Evolutionary conservation across 2,113 vertebrate genomes (phyloP), one percentile per base, ranked within the genome.

Genomic region (Piaya cayana): DNA sequence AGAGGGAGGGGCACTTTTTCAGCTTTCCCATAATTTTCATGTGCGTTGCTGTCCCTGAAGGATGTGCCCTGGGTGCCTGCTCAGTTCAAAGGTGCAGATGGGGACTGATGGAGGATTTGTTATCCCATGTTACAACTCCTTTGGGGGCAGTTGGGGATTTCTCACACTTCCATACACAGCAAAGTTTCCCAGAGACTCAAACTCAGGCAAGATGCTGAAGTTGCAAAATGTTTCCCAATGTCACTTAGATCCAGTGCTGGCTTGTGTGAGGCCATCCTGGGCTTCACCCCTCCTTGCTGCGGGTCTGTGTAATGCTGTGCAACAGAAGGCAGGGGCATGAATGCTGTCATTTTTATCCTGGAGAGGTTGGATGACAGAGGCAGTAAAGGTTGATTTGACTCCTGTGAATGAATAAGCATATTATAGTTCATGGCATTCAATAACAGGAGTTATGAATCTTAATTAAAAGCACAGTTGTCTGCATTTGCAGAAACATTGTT

Each of bases 401-500:
- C 68, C 58, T 42, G 34, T 43, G 76, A 65, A 87, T 97, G 95
- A 97, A 97, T 94, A 86, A 95, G 76, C 30, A 70, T 86, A 96
- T 97, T 97, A 81, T 96, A 76, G 84, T 52, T 95, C 92, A 76
- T 84, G 70, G 56, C 84, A 58, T 97, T 88, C 92, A 52, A 62
- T 93, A 92, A 96, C 92, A 94, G 22, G 84, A 92, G 71, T 86
- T 96, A 96, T 95, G 97, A 92, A 91, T 97, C 92, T 96, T 97
- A 97, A 97, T 98, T 98, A 97, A 96, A 97, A 97, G 93, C 52
- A 88, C 90, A 94, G 94, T 97, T 2, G 2, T 69, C 91, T 95
- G 88, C 74, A 72, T 96, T 97, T 94, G 94, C 79, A 83, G 92
- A 91, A 88, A 95, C 68, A 87, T 96, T 97, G 95, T 96, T 97